Evolutionary conservation across 2,113 vertebrate species (phyloP).

Genomic region (Pseudopodoces humilis): DNA sequence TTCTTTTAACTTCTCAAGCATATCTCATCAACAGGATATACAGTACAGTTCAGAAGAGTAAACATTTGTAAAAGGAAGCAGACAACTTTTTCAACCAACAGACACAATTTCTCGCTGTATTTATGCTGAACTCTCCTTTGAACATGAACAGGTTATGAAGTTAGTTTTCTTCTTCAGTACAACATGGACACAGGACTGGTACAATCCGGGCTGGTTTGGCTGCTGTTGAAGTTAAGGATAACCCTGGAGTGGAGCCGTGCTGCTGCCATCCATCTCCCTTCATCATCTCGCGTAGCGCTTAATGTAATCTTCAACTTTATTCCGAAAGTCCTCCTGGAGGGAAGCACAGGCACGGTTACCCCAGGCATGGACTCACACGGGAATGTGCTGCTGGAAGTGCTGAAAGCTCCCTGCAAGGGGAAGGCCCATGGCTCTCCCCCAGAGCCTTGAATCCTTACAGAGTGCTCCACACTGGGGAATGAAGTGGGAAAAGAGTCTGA

Average conservation of each 20-base stretch:
- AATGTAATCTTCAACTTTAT: conserved; percentile 95
- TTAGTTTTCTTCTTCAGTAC: conserved; percentile 77
- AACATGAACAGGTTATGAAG: conserved; percentile 60
- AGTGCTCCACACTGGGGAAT: neutral
- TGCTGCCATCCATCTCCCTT: conserved; percentile 45
- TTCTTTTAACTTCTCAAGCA: conserved; percentile 45
- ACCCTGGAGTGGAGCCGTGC: conserved; percentile 35
- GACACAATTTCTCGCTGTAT: conserved; percentile 66
- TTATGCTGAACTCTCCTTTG: conserved; percentile 54
- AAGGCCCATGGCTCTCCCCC: accelerated
- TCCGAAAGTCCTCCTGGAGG: conserved; percentile 88
- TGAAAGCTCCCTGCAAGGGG: neutral
- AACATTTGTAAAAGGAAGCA: conserved; percentile 67
- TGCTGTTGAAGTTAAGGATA: conserved; percentile 46
- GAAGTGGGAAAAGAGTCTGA: neutral
- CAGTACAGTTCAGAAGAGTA: conserved; percentile 63
- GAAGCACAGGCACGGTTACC: neutral
- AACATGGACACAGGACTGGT: conserved; percentile 66
- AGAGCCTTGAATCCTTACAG: neutral
- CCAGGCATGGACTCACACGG: accelerated
- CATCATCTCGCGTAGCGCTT: conserved; percentile 94
- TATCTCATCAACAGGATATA: conserved; percentile 63
- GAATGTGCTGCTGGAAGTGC: neutral
- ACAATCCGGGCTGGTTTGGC: conserved; percentile 57
- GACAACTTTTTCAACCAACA: conserved; percentile 69